A percentile compares a stretch with the other conserved stretches of the same genome.
Evolutionary conservation across 2,797 vertebrate genomes (phyloP).

Genomic region (Dipus sagitta): DNA sequence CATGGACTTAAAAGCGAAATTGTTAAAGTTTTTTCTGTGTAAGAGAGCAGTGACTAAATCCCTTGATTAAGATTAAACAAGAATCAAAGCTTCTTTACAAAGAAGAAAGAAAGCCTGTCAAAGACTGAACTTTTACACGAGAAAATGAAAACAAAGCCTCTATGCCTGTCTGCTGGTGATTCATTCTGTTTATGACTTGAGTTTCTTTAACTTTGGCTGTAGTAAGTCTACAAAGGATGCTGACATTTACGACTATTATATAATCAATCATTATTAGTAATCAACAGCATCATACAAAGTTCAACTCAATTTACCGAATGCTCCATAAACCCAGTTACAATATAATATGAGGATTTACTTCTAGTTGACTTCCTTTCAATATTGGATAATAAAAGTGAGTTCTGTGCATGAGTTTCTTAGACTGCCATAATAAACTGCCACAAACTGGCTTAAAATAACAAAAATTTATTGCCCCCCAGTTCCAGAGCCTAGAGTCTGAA

Average conservation of each 20-base stretch:
- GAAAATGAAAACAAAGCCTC: slow-evolving; percentile 26
- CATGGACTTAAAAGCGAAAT: slow-evolving; percentile 20
- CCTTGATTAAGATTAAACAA: background rate
- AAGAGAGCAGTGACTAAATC: background rate
- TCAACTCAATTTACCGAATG: slow-evolving; percentile 22
- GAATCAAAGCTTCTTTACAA: slow-evolving; percentile 10
- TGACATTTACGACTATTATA: background rate
- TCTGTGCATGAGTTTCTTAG: background rate
- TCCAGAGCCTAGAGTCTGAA: background rate
- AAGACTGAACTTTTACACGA: background rate
- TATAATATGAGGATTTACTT: background rate
- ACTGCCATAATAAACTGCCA: too few species aligned
- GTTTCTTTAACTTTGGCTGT: background rate
- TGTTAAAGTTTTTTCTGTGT: slow-evolving; percentile 18
- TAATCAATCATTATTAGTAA: slow-evolving; percentile 20
- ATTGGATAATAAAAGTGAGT: background rate
- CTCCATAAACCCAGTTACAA: slow-evolving; percentile 43
- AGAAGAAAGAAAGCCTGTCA: background rate
- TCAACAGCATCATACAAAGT: background rate
- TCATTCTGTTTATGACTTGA: background rate
- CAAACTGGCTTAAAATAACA: background rate
- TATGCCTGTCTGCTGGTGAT: background rate
- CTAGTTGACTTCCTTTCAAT: slow-evolving; percentile 27
- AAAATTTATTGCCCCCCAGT: background rate
- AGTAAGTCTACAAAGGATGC: slow-evolving; percentile 24